phyloP scores from a whole-genome alignment of 64 coral and sea anemone species.

The Montipora foliosa region DNA sequence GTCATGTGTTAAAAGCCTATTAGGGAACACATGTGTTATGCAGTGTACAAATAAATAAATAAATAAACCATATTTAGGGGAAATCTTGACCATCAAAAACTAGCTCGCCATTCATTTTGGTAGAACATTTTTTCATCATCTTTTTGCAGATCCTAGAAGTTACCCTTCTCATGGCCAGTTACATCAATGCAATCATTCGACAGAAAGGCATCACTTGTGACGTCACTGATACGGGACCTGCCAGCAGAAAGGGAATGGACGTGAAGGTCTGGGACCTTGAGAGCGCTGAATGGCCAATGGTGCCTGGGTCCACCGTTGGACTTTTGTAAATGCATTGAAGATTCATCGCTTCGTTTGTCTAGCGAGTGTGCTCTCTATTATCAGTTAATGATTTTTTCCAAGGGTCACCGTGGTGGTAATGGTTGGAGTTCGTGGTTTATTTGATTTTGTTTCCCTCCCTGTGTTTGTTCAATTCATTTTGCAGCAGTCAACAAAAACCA shows the following conservation, averaged over 20 bases:
- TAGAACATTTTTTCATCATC: not conserved
- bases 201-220: constrained; percentile 96
- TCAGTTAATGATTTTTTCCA: too few species aligned
- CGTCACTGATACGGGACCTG: constrained; percentile 21
- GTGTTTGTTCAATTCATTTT: too few species aligned
- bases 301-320: constrained; percentile 86
- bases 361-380: too few species aligned
- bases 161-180: constrained; percentile 97
- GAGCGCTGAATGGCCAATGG: constrained; percentile 99
- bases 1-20: too few species aligned
- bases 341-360: not conserved
- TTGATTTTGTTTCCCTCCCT: too few species aligned
- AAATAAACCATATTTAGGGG: too few species aligned
- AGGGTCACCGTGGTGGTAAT: too few species aligned
- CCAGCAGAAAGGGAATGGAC: constrained; percentile 69
- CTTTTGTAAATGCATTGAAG: constrained; percentile 31
- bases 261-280: constrained; percentile 98
- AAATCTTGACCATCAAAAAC: too few species aligned
- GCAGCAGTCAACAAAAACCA: too few species aligned
- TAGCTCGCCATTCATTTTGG: not conserved
- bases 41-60: too few species aligned
- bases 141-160: constrained; percentile 91
- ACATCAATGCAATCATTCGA: constrained; percentile 96
- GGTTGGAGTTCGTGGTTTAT: too few species aligned
- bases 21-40: too few species aligned